phyloP scores from a whole-genome alignment of 2,888 invertebrate species.

The Exocentrus adspersus region DNA sequence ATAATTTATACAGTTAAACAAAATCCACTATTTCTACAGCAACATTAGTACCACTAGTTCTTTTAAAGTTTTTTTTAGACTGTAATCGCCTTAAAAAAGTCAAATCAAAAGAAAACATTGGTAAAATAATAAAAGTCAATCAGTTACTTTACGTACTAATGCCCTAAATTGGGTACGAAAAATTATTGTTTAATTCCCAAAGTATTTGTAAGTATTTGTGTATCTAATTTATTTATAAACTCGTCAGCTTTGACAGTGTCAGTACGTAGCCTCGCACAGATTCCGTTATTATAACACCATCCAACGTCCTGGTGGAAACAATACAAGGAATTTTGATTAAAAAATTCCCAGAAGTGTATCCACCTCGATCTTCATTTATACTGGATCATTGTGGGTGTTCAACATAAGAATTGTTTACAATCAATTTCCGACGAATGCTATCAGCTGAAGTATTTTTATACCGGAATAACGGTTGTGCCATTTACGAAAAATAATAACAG shows the following conservation, averaged over 20 bases:
- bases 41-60: too few species aligned
- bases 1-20: background rate
- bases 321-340: constrained; percentile 24
- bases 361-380: constrained; percentile 7
- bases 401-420: constrained; percentile 1
- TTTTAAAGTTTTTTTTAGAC: too few species aligned
- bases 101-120: too few species aligned
- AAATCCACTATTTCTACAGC: too few species aligned
- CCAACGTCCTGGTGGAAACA: constrained; percentile 2
- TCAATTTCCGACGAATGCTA: background rate
- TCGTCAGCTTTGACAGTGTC: background rate
- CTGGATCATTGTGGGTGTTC: background rate
- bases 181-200: too few species aligned
- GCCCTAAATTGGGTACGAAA: too few species aligned
- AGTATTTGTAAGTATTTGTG: too few species aligned
- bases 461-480: background rate
- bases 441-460: background rate
- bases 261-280: background rate
- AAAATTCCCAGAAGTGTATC: constrained; percentile 24
- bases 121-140: too few species aligned
- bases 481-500: background rate
- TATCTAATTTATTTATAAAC: too few species aligned
- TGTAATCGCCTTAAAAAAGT: too few species aligned
- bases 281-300: background rate
- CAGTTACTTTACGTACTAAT: too few species aligned